Conservation (phyloP, 2,113 vertebrate species). For the Danio rerio region DNA sequence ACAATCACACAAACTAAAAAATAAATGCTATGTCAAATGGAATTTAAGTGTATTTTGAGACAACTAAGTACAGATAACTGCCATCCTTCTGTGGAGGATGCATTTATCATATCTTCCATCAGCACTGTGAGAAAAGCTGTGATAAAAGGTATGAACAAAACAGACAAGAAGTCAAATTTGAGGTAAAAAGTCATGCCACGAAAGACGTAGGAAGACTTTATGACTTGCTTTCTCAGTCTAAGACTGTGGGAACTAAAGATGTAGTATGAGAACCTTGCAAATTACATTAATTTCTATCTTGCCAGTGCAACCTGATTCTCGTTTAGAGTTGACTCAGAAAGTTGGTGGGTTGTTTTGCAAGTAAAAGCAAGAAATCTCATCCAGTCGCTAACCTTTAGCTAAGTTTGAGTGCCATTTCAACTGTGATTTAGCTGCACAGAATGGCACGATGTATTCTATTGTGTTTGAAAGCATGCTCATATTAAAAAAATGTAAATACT, state of each 20-base stretch:
- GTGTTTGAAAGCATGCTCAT: background rate
- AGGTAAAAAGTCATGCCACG: background rate
- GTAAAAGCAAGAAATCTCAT: background rate
- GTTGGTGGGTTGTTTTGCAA: background rate
- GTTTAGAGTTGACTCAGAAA: constrained; percentile 47
- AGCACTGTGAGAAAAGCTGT: background rate
- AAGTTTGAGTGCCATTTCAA: background rate
- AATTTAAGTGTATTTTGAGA: too few species aligned
- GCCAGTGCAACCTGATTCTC: background rate
- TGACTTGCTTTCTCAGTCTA: background rate
- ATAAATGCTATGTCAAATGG: background rate
- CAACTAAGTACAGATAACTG: background rate
- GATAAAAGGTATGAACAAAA: background rate
- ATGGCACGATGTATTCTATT: background rate
- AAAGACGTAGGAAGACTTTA: constrained; percentile 9
- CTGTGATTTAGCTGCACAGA: background rate
- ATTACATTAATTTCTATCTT: constrained; percentile 7
- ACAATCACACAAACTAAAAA: background rate
- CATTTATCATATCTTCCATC: background rate
- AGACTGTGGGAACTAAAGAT: constrained; percentile 28
- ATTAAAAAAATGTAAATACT: background rate
- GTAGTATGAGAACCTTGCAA: constrained; percentile 24
- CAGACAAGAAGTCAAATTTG: background rate
- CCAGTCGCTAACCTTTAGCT: too few species aligned
- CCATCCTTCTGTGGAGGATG: background rate